These are phyloP conservation scores for Monodelphis domestica DNA, from an alignment of 2,797 vertebrate species.

Conservation along the genomic window DNA sequence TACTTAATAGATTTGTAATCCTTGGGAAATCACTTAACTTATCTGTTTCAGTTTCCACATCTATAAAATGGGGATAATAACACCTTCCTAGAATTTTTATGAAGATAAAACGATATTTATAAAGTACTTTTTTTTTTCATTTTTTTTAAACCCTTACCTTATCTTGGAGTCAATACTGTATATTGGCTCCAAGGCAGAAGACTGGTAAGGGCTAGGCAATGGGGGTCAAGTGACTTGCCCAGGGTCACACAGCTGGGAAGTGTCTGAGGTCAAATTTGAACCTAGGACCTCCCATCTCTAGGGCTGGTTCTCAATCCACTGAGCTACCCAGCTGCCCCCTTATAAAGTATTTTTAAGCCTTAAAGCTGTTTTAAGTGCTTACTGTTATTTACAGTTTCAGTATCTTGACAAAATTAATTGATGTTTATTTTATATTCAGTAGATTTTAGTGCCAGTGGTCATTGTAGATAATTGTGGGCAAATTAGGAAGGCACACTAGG, in stretches of 20 bases:
- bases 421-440: background rate
- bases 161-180: no score
- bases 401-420: background rate
- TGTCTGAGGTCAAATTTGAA: no score
- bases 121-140: no score
- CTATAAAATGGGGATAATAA: background rate
- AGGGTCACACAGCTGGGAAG: no score
- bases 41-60: background rate
- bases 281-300: no score
- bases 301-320: no score
- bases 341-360: no score
- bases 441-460: background rate
- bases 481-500: background rate
- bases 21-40: background rate
- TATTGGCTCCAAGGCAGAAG: no score
- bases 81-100: background rate
- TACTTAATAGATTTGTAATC: background rate
- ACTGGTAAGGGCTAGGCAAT: no score
- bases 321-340: no score
- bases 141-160: no score
- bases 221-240: no score
- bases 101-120: background rate
- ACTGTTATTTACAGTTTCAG: background rate
- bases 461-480: background rate
- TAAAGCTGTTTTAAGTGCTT: background rate